Percentiles rank a stretch among this genome's conserved stretches.
Conservation (phyloP, 2,113 vertebrate species). For the Microcebus griseorufus region DNA sequence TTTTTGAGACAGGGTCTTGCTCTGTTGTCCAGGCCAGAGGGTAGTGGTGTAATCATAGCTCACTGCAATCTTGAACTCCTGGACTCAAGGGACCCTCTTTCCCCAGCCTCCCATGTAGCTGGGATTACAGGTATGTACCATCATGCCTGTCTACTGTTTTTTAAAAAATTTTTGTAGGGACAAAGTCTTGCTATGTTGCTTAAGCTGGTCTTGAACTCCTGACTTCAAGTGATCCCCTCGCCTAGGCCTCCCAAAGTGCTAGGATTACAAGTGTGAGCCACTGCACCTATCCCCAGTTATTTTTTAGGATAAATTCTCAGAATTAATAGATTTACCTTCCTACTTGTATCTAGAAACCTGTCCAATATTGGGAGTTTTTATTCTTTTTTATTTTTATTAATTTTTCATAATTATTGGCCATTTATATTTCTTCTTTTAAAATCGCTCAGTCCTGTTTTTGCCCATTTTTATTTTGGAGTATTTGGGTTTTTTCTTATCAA, state of each 20-base stretch:
- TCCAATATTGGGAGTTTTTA: background rate
- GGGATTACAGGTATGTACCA: too few relatives aligned
- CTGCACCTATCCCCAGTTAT: background rate
- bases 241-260: background rate
- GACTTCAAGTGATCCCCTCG: background rate
- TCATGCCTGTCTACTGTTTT: too few relatives aligned
- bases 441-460: background rate
- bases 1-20: too few relatives aligned
- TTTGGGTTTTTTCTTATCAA: constrained; percentile 8
- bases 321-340: background rate
- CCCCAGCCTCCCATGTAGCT: too few relatives aligned
- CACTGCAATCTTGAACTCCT: too few relatives aligned
- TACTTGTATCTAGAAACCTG: background rate
- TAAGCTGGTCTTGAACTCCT: background rate
- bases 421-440: background rate
- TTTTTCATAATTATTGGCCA: background rate
- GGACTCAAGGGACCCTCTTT: too few relatives aligned
- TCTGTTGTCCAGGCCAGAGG: too few relatives aligned
- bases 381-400: background rate
- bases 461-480: background rate
- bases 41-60: too few relatives aligned
- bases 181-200: too few relatives aligned
- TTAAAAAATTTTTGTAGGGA: too few relatives aligned
- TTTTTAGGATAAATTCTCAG: constrained; percentile 3
- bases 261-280: background rate